Percentiles rank a stretch among this genome's conserved stretches.
These are phyloP conservation scores for Bombus sylvicola DNA, from an alignment of 1,140 invertebrate species.

Conservation along the genomic window DNA sequence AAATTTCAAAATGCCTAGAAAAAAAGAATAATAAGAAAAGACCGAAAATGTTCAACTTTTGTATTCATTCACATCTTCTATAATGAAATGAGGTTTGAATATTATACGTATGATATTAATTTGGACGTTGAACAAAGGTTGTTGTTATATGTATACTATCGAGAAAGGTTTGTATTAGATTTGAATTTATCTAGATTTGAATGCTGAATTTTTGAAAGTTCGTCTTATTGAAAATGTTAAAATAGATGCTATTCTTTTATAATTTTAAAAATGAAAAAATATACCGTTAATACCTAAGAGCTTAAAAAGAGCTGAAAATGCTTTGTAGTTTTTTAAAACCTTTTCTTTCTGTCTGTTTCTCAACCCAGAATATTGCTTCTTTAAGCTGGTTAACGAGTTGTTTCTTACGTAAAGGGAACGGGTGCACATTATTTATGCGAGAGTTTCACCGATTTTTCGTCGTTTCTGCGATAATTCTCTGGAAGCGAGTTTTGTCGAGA, in stretches of 20 bases:
- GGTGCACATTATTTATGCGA: background rate
- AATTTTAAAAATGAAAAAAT: background rate
- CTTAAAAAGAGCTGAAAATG: background rate
- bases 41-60: background rate
- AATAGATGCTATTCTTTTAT: background rate
- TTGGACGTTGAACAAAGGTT: too few species aligned
- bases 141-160: too few species aligned
- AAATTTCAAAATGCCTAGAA: background rate
- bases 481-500: background rate
- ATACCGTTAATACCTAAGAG: background rate
- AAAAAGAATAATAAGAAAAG: background rate
- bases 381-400: background rate
- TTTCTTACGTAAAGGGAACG: background rate
- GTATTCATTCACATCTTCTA: background rate
- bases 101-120: too few species aligned
- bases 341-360: background rate
- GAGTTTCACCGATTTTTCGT: background rate
- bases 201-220: background rate
- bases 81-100: background rate
- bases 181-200: too few species aligned
- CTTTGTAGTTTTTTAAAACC: background rate
- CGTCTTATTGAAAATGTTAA: background rate
- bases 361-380: background rate
- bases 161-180: too few species aligned
- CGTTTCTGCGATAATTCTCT: slow-evolving; percentile 13